Base-by-base conservation (phyloP, 2,797 vertebrate species). In the Sebastes cheni region DNA sequence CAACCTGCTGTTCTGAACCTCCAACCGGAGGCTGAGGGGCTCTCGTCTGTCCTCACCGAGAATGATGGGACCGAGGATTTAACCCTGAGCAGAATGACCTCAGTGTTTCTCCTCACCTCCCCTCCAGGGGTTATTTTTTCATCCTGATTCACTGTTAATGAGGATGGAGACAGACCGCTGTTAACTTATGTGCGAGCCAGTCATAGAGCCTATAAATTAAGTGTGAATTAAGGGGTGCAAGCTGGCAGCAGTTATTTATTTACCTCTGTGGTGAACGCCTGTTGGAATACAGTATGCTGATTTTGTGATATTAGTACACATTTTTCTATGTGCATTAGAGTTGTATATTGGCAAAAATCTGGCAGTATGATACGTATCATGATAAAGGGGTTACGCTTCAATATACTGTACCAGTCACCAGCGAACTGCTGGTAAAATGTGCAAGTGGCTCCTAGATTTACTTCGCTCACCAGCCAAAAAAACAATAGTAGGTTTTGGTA, bases 131-230 rank as follows among this genome's bases (percentile, higher is more conserved):
- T 62, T 67, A 42, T 65, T 42, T 60, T 14, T 50, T 56, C 69
- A 36, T 78, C 72, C 76, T 54, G 56, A 72, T 72, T 83, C 55
- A 36, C 32, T 55, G 83, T 91, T 93, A 81, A 91, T 14, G 5
- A 86, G 86, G 78, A 83, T 61, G 67, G 52, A 71, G 82, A 76
- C 74, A 81, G 88, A 71, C 55, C 1, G 30, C 46, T 54, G 62
- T 81, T 90, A 39, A 91, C 89, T 92, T 90, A 82, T 85, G 88
- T 81, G 80, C 6, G 3, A 77, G 77, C 69, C 2, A 34, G 85
- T 91, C 85, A 72, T 8, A 25, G 46, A 72, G 72, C 67, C 42
- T 36, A 2, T 34, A 50, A 61, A 66, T 61, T 22, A 61, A 66
- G 67, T 72, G 52, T 70, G 42, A 54, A 70, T 80, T 73, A 67